Conservation (phyloP, 2,113 vertebrate species). For the Mohoua ochrocephala region DNA sequence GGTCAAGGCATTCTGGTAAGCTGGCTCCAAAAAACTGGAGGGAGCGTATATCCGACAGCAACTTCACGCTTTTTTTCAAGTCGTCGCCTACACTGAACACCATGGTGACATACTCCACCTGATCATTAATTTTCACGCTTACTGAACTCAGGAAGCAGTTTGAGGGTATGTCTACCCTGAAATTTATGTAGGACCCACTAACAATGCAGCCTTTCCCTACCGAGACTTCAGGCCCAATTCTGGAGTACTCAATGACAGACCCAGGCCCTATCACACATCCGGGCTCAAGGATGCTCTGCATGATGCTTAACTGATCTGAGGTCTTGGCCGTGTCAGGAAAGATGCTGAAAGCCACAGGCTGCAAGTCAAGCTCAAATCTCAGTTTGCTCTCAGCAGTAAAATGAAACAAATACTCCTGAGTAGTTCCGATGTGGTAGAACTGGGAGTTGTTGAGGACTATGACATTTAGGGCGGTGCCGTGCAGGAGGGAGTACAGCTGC, state of each 20-base stretch:
- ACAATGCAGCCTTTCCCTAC: slow-evolving; percentile 80
- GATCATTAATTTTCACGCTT: slow-evolving; percentile 61
- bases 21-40: slow-evolving; percentile 75
- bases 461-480: slow-evolving; percentile 82
- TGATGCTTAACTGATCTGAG: slow-evolving; percentile 62
- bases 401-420: slow-evolving; percentile 86
- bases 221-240: slow-evolving; percentile 71
- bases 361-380: slow-evolving; percentile 78
- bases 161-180: slow-evolving; percentile 68
- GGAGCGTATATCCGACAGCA: slow-evolving; percentile 32
- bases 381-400: slow-evolving; percentile 75
- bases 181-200: slow-evolving; percentile 74
- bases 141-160: slow-evolving; percentile 82
- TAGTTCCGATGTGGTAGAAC: slow-evolving; percentile 93
- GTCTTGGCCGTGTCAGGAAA: background rate
- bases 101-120: slow-evolving; percentile 74
- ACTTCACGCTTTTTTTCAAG: slow-evolving; percentile 75
- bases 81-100: slow-evolving; percentile 80
- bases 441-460: slow-evolving; percentile 87
- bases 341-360: slow-evolving; percentile 75
- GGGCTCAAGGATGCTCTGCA: slow-evolving; percentile 79
- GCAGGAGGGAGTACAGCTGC: slow-evolving; percentile 80
- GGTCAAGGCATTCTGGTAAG: slow-evolving; percentile 71
- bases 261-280: slow-evolving; percentile 70
- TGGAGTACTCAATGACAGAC: slow-evolving; percentile 85